Percentiles rank a stretch among this genome's conserved stretches.
Evolutionary conservation across 2,113 vertebrate species (phyloP).

Genomic region (Spheniscus mendiculus): DNA sequence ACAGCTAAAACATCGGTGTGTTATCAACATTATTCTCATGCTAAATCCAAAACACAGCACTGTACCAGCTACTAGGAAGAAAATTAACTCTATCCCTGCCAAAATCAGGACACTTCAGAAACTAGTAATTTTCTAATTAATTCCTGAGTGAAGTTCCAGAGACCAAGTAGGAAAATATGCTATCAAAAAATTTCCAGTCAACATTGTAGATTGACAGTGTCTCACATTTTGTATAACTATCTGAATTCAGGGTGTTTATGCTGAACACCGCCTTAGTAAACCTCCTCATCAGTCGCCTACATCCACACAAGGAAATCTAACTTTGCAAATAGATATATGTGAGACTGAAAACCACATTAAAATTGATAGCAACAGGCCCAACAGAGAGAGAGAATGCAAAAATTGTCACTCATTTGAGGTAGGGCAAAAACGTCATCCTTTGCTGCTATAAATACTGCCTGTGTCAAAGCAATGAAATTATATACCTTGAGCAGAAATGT

Average conservation of each 20-base stretch:
- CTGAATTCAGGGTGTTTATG: background rate
- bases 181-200: background rate
- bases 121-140: background rate
- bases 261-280: background rate
- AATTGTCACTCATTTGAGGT: background rate
- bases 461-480: conserved; percentile 1
- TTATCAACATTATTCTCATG: too few relatives aligned
- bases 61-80: too few relatives aligned
- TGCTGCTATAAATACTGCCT: background rate
- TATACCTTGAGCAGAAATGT: background rate
- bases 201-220: background rate
- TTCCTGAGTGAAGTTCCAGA: background rate
- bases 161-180: background rate
- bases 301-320: background rate
- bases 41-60: too few relatives aligned
- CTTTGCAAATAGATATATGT: background rate
- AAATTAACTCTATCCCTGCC: too few relatives aligned
- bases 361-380: background rate
- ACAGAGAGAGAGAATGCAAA: background rate
- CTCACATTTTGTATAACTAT: background rate
- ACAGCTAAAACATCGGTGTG: too few relatives aligned
- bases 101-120: background rate
- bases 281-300: background rate
- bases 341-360: background rate
- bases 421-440: background rate